Base-by-base conservation (phyloP, 2,113 vertebrate genomes). In the Sylvilagus bachmani region DNA sequence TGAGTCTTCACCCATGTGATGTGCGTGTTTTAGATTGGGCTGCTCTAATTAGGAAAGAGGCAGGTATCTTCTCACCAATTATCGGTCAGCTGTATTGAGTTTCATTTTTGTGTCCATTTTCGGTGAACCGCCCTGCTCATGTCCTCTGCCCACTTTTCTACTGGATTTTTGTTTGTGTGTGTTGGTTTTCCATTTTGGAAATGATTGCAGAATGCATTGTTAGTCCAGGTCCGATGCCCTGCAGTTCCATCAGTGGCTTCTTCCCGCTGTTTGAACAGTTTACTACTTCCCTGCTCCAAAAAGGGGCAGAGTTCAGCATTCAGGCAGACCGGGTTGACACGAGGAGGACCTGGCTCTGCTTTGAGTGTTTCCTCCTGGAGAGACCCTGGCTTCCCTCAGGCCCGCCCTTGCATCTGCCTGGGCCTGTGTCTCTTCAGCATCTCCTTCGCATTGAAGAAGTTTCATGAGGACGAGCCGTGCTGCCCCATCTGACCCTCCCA, bases 111-210 rank as follows among this genome's bases (percentile, higher is more conserved):
- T 22, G 31, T 66, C 16, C 31, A 70, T 31, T 64, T 62, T 36
- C 38, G 7, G 16, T 67, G 55, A 85, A 61, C 31, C 22, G 51
- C 11, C 69, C 11, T 71, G 44, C 29, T 90, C 24, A 29, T 55
- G 9, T 55, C 53, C 10, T 62, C 17, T 67, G 22, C 4, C 25
- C 31, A 69, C 16, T 83, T 61, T 29, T 29, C 75, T 61, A 33
- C 61, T 86, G 33, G 3, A 38, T 82, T 58, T 74, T 69, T 79
- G 44, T 49, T 77, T 86, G 69, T 89, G 75, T 74, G 25, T 44
- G 64, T 82, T 55, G 25, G 10, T n/a, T 73, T 90, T 94, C 93
- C 1, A 73, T 71, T 93, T 92, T 64, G 61, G 51, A 91, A 83
- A 66, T 67, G 80, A 70, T 55, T 91, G 85, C 75, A 86, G 79